Percentiles rank a stretch among this genome's conserved stretches.
Conservation (phyloP, 2,113 vertebrate genomes). For the Paramormyrops kingsleyae region DNA sequence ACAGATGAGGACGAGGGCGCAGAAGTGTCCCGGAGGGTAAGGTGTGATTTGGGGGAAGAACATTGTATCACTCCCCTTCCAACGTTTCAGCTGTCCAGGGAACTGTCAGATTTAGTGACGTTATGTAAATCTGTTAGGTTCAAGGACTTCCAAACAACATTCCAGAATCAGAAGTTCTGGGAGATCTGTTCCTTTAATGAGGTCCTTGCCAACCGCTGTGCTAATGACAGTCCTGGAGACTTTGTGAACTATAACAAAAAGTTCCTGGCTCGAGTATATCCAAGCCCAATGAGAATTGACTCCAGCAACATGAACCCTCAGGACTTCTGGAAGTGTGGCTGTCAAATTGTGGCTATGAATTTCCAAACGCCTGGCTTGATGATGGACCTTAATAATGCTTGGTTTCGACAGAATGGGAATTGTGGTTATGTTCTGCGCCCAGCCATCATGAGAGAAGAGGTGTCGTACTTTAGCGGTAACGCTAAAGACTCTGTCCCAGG, state of each 20-base stretch:
- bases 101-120: constrained; percentile 88
- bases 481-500: constrained; percentile 95
- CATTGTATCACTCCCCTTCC: constrained; percentile 64
- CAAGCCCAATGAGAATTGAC: constrained; percentile 95
- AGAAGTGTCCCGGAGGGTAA: constrained; percentile 87
- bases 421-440: constrained; percentile 92
- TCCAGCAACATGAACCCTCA: constrained; percentile 99
- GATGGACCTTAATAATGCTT: constrained; percentile 97
- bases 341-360: constrained; percentile 98
- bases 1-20: constrained; percentile 94
- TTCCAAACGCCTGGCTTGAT: constrained; percentile 94
- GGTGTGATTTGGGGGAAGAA: constrained; percentile 70
- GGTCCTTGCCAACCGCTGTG: constrained; percentile 83
- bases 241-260: constrained; percentile 98
- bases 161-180: constrained; percentile 93
- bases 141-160: constrained; percentile 85
- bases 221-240: constrained; percentile 87
- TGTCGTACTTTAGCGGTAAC: constrained; percentile 96
- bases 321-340: constrained; percentile 98
- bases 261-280: constrained; percentile 85
- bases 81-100: constrained; percentile 87
- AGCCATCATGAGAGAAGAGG: constrained; percentile 92
- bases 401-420: constrained; percentile 95
- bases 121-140: constrained; percentile 93
- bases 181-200: constrained; percentile 96